Conservation (phyloP, 2,888 invertebrate species). For the Gonocerus acuteangulatus region DNA sequence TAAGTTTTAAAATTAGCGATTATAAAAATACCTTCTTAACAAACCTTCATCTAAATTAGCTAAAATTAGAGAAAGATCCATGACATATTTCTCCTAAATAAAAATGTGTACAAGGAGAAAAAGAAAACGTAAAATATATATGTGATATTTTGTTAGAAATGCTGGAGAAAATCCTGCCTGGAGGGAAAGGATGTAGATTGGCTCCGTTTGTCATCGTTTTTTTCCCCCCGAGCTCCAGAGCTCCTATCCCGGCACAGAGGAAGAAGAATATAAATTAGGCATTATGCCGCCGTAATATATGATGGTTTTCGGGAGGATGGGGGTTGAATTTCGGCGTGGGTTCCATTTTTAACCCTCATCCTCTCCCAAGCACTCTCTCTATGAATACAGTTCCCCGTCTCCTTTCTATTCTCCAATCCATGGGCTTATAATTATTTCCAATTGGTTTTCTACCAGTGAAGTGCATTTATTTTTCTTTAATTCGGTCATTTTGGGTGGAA, state of each 20-base stretch:
- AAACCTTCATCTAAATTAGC: too few species aligned
- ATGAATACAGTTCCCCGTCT: constrained; percentile 15
- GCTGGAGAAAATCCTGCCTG: neutral
- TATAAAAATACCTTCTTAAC: too few species aligned
- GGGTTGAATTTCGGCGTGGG: constrained; percentile 8
- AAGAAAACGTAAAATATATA: neutral
- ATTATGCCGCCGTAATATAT: constrained; percentile 20
- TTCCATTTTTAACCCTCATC: constrained; percentile 19
- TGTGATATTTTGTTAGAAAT: neutral
- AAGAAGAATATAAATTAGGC: constrained; percentile 23
- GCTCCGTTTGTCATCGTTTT: neutral
- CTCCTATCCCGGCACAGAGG: neutral
- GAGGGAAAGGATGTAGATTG: neutral
- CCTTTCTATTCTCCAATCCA: constrained; percentile 1
- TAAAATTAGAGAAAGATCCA: too few species aligned
- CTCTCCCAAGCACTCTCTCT: neutral
- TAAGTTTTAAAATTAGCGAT: too few species aligned
- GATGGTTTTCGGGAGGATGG: constrained; percentile 12
- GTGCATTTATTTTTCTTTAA: too few species aligned
- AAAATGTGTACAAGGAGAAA: neutral
- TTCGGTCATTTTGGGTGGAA: too few species aligned
- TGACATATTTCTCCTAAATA: too few species aligned
- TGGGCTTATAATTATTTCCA: too few species aligned
- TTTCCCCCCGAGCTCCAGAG: too few species aligned
- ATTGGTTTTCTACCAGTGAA: too few species aligned